Evolutionary conservation across 1,140 invertebrate genomes (phyloP), one percentile per base, ranked within the genome.

Genomic region (Frieseomelitta varia): DNA sequence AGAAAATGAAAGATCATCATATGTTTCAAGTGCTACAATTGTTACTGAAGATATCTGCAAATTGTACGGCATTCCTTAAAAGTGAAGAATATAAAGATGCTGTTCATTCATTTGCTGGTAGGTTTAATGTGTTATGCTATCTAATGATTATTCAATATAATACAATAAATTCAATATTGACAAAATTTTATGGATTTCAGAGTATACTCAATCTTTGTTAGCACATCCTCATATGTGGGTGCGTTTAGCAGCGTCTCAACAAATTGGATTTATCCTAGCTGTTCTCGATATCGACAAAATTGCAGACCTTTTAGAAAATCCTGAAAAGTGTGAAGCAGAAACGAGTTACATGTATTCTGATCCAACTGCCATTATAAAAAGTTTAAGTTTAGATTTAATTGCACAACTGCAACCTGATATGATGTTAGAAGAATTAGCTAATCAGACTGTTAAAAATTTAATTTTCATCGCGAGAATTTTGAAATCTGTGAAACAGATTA

Each of bases 371-470:
- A 94, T 95, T 79, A 90, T 98, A 3, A 96, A 96, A 90, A 96
- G 96, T 89, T 92, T 98, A 30, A 95, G 96, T 2, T 93, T 97
- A n/a, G 97, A 97, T 94, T 95, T 98, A 77, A 96, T 96, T 78
- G 96, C 96, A 19, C 97, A 98, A 90, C 95, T 98, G 47, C 96
- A 96, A 71, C 96, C 97, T 0, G 95, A 95, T 3, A 91, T 94
- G 61, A 91, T 91, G 58, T 90, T 94, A 0, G 94, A 95, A 81
- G 95, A 97, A 80, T 95, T 97, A 91, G 95, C 96, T 17, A 96
- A 97, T 89, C 96, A 97, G 91, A 95, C 97, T 27, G 95, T 97
- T 6, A 97, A 97, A 92, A 97, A 97, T 92, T 93, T 98, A 68
- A 94, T 97, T 17, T 97, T 96, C 87, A 93, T 97, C 30, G 96